phyloP scores from a whole-genome alignment of 2,113 vertebrate genomes.

The Arizona elegans region DNA sequence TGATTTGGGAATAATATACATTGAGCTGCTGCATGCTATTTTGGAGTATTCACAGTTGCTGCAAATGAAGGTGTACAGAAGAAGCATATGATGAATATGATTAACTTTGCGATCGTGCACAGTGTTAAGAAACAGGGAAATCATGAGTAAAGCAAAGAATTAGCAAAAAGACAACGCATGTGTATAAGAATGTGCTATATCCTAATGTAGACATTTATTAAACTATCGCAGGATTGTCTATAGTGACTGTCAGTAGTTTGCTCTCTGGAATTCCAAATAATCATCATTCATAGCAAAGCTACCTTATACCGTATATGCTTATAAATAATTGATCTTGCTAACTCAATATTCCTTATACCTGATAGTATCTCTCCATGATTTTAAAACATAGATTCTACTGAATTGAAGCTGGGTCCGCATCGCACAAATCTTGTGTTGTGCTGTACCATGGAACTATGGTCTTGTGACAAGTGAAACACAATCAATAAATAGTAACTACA shows the following conservation, averaged over 20 bases:
- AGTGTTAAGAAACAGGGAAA: not conserved
- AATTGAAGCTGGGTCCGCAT: not conserved
- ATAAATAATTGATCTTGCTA: not conserved
- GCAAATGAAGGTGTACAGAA: not conserved
- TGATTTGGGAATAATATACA: not conserved
- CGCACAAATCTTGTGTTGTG: not conserved
- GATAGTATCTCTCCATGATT: not conserved
- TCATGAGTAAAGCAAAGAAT: not conserved
- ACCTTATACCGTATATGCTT: not conserved
- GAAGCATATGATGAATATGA: not conserved
- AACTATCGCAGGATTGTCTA: not conserved
- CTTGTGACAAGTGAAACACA: not conserved
- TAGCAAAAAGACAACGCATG: not conserved
- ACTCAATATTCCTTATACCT: not conserved
- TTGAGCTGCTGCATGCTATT: not conserved
- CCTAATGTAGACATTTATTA: not conserved
- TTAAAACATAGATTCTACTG: not conserved
- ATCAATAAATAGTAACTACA: not conserved
- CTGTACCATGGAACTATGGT: not conserved
- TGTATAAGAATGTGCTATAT: not conserved
- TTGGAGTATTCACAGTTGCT: not conserved
- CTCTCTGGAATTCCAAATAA: not conserved
- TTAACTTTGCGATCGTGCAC: not conserved
- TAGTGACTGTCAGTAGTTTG: not conserved
- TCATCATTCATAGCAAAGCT: not conserved